These are phyloP conservation scores for Capra hircus DNA, from an alignment of 2,113 vertebrate species.

Conservation along the genomic window DNA sequence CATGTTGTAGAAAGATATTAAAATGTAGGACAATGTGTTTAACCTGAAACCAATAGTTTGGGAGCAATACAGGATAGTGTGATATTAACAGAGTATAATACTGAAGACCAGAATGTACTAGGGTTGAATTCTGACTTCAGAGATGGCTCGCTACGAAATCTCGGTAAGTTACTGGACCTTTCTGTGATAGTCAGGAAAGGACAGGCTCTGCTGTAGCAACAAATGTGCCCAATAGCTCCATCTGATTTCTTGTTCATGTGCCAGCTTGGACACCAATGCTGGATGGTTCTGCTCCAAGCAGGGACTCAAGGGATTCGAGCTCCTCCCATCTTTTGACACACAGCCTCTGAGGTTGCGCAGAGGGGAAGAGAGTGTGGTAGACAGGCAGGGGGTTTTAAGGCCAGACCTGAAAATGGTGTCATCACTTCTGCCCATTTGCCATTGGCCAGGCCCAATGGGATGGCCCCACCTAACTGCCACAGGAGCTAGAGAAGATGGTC, in stretches of 20 bases:
- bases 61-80: not conserved
- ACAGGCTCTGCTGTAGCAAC: not conserved
- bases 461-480: not conserved
- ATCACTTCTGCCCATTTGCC: not conserved
- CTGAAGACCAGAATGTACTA: not conserved
- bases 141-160: not conserved
- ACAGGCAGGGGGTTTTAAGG: too few species aligned
- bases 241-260: not conserved
- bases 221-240: not conserved
- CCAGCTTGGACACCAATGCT: not conserved
- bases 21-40: not conserved
- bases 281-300: not conserved
- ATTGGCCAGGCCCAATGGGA: not conserved
- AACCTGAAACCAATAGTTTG: not conserved
- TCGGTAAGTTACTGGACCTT: not conserved
- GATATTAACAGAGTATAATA: not conserved
- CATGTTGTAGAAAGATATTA: not conserved
- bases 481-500: not conserved
- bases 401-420: not conserved
- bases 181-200: not conserved
- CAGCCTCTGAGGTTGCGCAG: not conserved
- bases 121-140: not conserved
- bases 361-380: not conserved
- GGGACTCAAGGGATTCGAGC: not conserved
- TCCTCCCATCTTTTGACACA: not conserved